Conservation (phyloP, 2,797 vertebrate species). For the Phoxinus dragarum region DNA sequence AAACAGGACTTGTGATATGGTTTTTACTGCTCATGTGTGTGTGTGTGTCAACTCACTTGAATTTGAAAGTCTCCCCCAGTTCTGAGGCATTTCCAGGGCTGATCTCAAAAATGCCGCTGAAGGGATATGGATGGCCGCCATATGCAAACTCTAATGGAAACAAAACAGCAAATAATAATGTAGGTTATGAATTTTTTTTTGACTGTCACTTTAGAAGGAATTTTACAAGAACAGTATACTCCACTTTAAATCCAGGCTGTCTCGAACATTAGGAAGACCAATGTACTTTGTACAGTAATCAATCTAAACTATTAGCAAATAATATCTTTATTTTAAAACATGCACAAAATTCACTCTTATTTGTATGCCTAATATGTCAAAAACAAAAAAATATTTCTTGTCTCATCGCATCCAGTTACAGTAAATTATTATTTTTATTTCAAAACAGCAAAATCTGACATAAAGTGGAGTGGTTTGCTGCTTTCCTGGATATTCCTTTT, state of each 20-base stretch:
- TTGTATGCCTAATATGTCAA: background rate
- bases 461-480: background rate
- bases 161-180: slow-evolving; percentile 45
- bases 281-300: background rate
- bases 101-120: slow-evolving; percentile 94
- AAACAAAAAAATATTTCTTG: background rate
- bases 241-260: background rate
- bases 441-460: background rate
- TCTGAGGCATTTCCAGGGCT: slow-evolving; percentile 87
- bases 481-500: background rate
- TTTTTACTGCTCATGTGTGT: background rate
- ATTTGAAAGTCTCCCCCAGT: slow-evolving; percentile 93
- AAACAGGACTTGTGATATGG: background rate
- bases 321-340: background rate
- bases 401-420: background rate
- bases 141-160: slow-evolving; percentile 89
- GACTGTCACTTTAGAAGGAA: background rate
- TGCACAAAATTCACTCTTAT: background rate
- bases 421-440: background rate
- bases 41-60: slow-evolving; percentile 83
- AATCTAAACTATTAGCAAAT: background rate
- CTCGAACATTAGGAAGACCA: background rate
- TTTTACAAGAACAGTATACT: background rate
- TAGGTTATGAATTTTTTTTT: slow-evolving; percentile 30
- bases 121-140: slow-evolving; percentile 91